Base-by-base conservation (phyloP, 2,888 invertebrate genomes). In the Hirudinaria manillensis region DNA sequence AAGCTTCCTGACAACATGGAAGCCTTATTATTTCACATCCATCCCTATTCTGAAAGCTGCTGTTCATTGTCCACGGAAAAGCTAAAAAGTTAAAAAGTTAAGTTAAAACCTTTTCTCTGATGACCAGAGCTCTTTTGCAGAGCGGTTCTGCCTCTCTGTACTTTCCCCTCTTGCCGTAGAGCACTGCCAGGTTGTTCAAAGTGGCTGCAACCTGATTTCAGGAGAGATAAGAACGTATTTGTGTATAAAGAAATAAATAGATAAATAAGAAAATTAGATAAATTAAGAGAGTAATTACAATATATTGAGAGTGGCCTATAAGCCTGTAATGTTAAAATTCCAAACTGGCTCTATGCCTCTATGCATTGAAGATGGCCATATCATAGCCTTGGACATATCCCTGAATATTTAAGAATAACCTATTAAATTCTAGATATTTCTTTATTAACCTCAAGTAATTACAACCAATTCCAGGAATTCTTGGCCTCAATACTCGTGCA, bases 51-150 rank as follows among this genome's bases (percentile, higher is more conserved):
- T 66, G 27, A 21, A 16, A 19, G 27, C 27, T 19, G 24, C 16
- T 66, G 16, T 66, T 13, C 67, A 66, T 27, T 66, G 19, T 16
- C 70, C 6, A 32, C 10, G 29, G 16, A 24, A 27, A 70, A 70
- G 21, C 1, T 27, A 32, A 70, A 32, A 6, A 32, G 29, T 16
- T 70, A 4, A 19, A 27, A 71, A 71, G 51, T 36, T 1, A 71
- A 13, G 16, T 16, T 6, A 36, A 74, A 77, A 87, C 88, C 83
- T 96, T 96, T 87, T 99, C 98, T 81, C 99, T 90, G 84, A 99
- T 99, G 87, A 96, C 95, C 78, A 99, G 88, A 68, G 99, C 99
- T 79, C 98, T 89, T 87, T 99, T 99, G 87, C 99, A 99, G 78
- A 99, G 89, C 21, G 98, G 99, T 87, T 99, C 99, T 0, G 99